These are phyloP conservation scores for Oithona nana DNA, from an alignment of 2,888 invertebrate genomes.

Conservation along the genomic window DNA sequence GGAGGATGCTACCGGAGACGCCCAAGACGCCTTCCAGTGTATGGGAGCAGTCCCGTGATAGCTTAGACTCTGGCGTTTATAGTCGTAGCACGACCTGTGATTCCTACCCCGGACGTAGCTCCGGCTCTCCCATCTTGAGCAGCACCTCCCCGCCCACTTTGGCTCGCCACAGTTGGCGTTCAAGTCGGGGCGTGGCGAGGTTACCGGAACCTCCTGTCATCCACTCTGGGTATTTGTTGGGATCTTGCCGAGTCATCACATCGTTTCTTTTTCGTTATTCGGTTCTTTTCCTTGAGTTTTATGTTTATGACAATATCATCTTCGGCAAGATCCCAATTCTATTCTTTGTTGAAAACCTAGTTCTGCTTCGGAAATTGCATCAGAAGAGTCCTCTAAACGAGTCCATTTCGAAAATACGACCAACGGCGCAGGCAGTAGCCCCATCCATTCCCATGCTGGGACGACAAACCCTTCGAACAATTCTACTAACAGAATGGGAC, in stretches of 20 bases:
- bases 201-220: not conserved
- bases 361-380: no score
- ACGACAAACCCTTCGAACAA: no score
- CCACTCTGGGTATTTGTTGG: not conserved
- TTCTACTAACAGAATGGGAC: not conserved
- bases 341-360: no score
- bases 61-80: conserved; percentile 15
- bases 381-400: no score
- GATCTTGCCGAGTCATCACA: no score
- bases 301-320: no score
- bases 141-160: not conserved
- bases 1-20: conserved; percentile 12
- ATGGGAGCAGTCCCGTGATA: conserved; percentile 9
- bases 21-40: not conserved
- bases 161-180: not conserved
- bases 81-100: conserved; percentile 13
- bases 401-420: not conserved
- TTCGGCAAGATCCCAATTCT: not conserved
- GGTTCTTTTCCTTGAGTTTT: no score
- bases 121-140: not conserved
- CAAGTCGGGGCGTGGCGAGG: not conserved
- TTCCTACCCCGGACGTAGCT: not conserved
- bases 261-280: no score
- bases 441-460: no score
- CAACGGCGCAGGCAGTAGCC: no score